Evolutionary conservation across 2,113 vertebrate genomes (phyloP), one percentile per base, ranked within the genome.

Genomic region (Ondatra zibethicus): DNA sequence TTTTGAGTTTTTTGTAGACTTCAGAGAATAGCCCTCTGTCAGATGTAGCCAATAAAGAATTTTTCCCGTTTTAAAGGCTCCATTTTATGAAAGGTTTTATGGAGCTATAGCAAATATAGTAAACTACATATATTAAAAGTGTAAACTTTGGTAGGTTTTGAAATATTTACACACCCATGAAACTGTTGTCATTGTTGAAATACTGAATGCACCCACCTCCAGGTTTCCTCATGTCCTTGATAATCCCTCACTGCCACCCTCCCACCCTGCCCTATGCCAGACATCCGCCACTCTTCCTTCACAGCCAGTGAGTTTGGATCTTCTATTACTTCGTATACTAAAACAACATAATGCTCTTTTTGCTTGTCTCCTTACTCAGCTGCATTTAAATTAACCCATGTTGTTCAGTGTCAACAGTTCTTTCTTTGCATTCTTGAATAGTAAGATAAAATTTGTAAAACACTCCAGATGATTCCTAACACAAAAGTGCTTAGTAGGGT

Each of bases 371-470:
- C 84, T 85, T 33, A 39, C 68, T 96, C 77, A 68, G 75, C 70
- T 58, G 65, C 68, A 90, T 92, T 90, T 45, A 94, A 50, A 88
- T 93, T 86, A 95, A 73, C 77, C 19, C 39, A 39, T 58, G 25
- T 70, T 95, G 33, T 88, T 63, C 19, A 91, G 36, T 33, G 65
- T 68, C 19, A 92, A 61, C 63, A 55, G 58, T 88, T 87, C 23
- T 55, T 96, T 85, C 85, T 87, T 92, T 81, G 55, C 75, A 84
- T 50, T 89, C 70, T 77, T 70, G 29, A 96, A 73, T 65, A 91
- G 89, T 68, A 89, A 94, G 52, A 81, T 91, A 94, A 96, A 96
- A 86, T 88, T 78, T 50, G 36, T 78, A 58, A 96, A 96, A 52
- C 17, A 77, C 52, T 91, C 50, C 76, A n/a, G 95, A 89, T 86